Conservation (phyloP, 2,113 vertebrate genomes). For the Gymnogyps californianus region DNA sequence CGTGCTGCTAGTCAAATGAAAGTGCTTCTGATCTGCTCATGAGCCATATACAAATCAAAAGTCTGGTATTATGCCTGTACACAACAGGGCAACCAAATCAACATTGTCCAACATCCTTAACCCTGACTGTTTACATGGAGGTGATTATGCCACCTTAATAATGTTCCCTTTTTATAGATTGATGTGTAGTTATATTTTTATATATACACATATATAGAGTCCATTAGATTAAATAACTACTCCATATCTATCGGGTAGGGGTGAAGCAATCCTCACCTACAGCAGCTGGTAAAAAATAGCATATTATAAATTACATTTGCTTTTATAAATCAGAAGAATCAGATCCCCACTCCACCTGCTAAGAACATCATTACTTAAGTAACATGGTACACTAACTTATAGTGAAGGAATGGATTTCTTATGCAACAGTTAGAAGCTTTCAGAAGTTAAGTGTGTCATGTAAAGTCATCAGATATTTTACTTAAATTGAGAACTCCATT, state of each 20-base stretch:
- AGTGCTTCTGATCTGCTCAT: not conserved
- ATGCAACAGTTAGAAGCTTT: not conserved
- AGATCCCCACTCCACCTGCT: not conserved
- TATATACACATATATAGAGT: not conserved
- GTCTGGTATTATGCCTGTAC: not conserved
- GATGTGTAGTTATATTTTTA: not conserved
- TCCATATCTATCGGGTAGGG: not conserved
- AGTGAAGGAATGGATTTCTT: not conserved
- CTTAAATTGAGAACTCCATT: not conserved
- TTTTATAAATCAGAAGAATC: not conserved
- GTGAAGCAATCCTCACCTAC: not conserved
- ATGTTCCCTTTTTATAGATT: not conserved
- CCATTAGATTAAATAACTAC: not conserved
- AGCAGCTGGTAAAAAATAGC: not conserved
- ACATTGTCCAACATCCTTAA: not conserved
- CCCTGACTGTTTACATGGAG: not conserved
- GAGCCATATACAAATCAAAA: not conserved
- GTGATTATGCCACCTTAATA: not conserved
- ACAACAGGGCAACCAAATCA: not conserved
- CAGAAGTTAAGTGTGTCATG: not conserved
- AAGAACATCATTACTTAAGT: not conserved
- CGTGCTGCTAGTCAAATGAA: fast-evolving
- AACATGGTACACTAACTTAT: not conserved
- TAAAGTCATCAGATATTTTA: not conserved
- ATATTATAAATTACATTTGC: not conserved